phyloP scores from a whole-genome alignment of 2,888 invertebrate species.

The Pyrrhosoma nymphula region DNA sequence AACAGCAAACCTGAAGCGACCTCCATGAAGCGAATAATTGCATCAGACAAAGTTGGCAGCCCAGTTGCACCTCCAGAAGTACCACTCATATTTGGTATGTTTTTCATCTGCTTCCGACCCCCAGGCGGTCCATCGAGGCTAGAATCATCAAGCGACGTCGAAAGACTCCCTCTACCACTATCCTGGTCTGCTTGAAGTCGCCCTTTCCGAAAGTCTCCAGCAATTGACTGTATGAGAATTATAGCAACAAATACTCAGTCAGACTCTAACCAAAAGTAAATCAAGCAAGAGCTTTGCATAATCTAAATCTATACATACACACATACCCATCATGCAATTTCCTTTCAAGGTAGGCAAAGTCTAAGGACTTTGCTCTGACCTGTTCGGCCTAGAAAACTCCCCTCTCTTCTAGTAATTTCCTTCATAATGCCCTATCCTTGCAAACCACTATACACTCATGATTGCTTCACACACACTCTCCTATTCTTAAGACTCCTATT shows the following conservation, averaged over 20 bases:
- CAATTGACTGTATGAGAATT: conserved; percentile 69
- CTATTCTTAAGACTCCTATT: too few relatives aligned
- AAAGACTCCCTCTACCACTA: conserved; percentile 69
- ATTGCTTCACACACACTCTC: too few relatives aligned
- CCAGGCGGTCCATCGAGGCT: conserved; percentile 76
- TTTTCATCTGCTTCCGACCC: conserved; percentile 65
- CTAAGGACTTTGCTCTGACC: too few relatives aligned
- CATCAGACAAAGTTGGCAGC: conserved; percentile 75
- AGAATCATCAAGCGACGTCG: conserved; percentile 77
- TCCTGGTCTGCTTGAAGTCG: conserved; percentile 70
- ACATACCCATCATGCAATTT: too few relatives aligned
- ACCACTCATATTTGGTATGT: conserved; percentile 61
- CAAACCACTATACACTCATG: too few relatives aligned
- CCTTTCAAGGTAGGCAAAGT: too few relatives aligned
- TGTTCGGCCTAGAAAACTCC: too few relatives aligned
- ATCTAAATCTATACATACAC: neutral
- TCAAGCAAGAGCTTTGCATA: neutral
- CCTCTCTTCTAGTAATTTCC: too few relatives aligned
- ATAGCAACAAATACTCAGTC: neutral
- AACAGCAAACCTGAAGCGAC: conserved; percentile 75
- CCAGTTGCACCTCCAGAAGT: conserved; percentile 69
- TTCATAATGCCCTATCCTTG: too few relatives aligned
- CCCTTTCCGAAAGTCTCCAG: conserved; percentile 71
- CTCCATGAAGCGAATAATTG: conserved; percentile 76
- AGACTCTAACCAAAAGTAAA: neutral